Conservation (phyloP, 1,140 invertebrate species). For the Drosophila nasuta region DNA sequence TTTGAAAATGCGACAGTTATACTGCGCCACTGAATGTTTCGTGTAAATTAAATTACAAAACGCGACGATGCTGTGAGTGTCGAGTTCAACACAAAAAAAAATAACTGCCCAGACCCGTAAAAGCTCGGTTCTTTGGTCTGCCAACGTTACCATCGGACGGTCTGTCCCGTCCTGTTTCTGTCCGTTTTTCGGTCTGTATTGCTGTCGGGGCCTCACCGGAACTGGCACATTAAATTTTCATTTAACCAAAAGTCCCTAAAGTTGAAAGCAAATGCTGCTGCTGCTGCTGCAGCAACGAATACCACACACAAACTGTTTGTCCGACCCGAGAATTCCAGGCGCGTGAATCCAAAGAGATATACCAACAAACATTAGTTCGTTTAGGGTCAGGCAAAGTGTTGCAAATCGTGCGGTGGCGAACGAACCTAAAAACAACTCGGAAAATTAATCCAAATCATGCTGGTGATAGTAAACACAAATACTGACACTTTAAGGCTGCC, state of each 20-base stretch:
- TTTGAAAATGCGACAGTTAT: constrained; percentile 55
- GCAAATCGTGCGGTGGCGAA: constrained; percentile 18
- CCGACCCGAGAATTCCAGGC: not conserved
- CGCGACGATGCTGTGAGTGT: constrained; percentile 32
- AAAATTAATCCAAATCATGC: constrained; percentile 23
- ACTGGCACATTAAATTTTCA: constrained; percentile 58
- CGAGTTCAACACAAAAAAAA: not conserved
- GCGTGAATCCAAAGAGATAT: constrained; percentile 27
- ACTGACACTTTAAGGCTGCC: constrained; percentile 22
- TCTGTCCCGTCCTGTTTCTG: not conserved
- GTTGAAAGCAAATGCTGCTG: constrained; percentile 33
- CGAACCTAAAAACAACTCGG: constrained; percentile 8
- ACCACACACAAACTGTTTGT: constrained; percentile 35
- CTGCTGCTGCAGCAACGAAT: constrained; percentile 1
- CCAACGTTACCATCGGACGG: not conserved
- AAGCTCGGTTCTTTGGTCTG: not conserved
- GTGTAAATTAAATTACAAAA: constrained; percentile 56
- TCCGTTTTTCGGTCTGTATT: not conserved
- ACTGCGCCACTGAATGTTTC: constrained; percentile 43
- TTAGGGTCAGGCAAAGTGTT: constrained; percentile 32
- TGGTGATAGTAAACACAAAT: constrained; percentile 15
- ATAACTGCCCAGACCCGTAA: constrained; percentile 4
- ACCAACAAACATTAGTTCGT: constrained; percentile 26
- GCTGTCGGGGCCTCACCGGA: constrained; percentile 7
- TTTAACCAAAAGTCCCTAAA: constrained; percentile 52